Conservation (phyloP, 2,797 vertebrate species). For the Macroramphosus scolopax region DNA sequence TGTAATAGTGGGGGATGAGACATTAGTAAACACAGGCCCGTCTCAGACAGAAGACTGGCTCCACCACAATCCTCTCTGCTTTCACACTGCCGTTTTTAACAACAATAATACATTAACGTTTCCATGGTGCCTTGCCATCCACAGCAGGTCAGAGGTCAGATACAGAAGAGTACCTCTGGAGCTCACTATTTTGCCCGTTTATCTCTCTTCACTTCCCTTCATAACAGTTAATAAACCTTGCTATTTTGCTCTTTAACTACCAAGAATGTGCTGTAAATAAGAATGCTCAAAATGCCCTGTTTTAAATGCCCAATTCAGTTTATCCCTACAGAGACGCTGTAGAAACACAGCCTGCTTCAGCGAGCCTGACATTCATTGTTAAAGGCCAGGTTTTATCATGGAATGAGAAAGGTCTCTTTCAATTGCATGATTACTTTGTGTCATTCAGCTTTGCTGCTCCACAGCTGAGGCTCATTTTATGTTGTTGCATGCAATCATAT, state of each 20-base stretch:
- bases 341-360: constrained; percentile 7
- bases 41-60: not conserved
- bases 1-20: constrained; percentile 64
- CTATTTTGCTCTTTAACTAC: constrained; percentile 12
- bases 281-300: not conserved
- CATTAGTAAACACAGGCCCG: constrained; percentile 38
- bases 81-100: not conserved
- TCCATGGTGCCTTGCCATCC: no score
- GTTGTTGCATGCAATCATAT: constrained; percentile 53
- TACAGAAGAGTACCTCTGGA: not conserved
- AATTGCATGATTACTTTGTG: constrained; percentile 55
- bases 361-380: constrained; percentile 33
- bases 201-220: not conserved
- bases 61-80: not conserved
- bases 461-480: constrained; percentile 72
- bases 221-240: not conserved
- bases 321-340: not conserved
- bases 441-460: constrained; percentile 50
- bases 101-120: no score
- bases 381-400: constrained; percentile 58
- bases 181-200: not conserved
- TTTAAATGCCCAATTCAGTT: constrained; percentile 12
- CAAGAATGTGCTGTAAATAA: constrained; percentile 7
- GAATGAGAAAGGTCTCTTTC: constrained; percentile 54
- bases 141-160: constrained; percentile 22